phyloP scores from a whole-genome alignment of 2,113 vertebrate genomes.

The Clarias batrachus region DNA sequence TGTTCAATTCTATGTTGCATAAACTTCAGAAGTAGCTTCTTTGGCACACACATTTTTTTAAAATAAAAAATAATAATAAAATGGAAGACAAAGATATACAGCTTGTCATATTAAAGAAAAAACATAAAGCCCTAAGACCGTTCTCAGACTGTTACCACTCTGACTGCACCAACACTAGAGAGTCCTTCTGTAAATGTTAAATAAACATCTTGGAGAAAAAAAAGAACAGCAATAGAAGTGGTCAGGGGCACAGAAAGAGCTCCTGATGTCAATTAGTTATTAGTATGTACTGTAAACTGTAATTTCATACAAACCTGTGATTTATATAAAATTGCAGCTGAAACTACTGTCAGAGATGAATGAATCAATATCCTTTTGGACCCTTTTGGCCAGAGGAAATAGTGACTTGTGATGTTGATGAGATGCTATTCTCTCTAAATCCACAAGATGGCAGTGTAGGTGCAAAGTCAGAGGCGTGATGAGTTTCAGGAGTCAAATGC shows the following conservation, averaged over 20 bases:
- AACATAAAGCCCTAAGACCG: not conserved
- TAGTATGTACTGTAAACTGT: not conserved
- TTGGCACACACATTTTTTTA: no score
- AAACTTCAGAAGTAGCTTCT: no score
- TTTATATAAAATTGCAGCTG: no score
- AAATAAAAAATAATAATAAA: no score
- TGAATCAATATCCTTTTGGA: no score
- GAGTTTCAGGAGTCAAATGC: not conserved
- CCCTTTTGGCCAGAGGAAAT: no score
- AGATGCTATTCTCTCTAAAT: not conserved
- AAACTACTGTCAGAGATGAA: no score
- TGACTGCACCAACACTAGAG: not conserved
- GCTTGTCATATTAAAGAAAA: not conserved
- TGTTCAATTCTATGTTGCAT: no score
- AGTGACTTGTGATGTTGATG: not conserved
- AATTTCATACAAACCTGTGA: no score
- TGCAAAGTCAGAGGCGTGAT: constrained; percentile 27
- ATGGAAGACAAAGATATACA: not conserved
- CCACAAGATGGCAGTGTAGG: constrained; percentile 60
- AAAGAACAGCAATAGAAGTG: no score
- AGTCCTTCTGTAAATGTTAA: not conserved
- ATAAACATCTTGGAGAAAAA: not conserved
- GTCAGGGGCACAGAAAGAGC: no score
- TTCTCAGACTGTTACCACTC: not conserved
- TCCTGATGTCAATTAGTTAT: not conserved